Conservation (phyloP, 2,797 vertebrate species). For the Anas bernieri region DNA sequence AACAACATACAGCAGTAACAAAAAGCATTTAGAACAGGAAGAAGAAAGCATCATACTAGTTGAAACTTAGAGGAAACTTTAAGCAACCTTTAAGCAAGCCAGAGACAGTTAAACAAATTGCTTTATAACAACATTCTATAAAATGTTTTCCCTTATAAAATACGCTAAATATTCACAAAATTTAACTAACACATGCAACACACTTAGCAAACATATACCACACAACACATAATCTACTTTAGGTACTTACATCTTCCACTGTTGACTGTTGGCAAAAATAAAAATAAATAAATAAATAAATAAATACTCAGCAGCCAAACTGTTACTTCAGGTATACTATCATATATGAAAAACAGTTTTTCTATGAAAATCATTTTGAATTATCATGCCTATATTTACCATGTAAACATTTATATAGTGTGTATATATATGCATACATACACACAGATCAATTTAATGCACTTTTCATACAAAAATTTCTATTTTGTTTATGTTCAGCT, state of each 20-base stretch:
- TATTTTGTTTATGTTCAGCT: background rate
- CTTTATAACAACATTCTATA: background rate
- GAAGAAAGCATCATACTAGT: background rate
- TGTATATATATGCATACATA: background rate
- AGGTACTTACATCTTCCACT: slow-evolving; percentile 63
- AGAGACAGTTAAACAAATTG: background rate
- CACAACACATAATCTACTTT: background rate
- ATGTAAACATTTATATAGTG: background rate
- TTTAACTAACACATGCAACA: background rate
- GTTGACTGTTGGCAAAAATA: background rate
- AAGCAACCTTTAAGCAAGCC: background rate
- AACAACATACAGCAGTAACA: background rate
- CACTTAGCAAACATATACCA: background rate
- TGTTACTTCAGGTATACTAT: background rate
- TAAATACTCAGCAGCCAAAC: background rate
- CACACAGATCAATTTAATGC: background rate
- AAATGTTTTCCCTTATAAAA: background rate
- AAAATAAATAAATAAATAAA: background rate
- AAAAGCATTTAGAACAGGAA: background rate
- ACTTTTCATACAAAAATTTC: background rate
- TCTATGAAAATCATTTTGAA: background rate
- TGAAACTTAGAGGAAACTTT: background rate
- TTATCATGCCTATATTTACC: background rate
- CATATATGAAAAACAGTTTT: background rate
- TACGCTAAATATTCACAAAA: background rate